phyloP scores from a whole-genome alignment of 2,797 vertebrate genomes.

The Cynodonichthys magdalenae region DNA sequence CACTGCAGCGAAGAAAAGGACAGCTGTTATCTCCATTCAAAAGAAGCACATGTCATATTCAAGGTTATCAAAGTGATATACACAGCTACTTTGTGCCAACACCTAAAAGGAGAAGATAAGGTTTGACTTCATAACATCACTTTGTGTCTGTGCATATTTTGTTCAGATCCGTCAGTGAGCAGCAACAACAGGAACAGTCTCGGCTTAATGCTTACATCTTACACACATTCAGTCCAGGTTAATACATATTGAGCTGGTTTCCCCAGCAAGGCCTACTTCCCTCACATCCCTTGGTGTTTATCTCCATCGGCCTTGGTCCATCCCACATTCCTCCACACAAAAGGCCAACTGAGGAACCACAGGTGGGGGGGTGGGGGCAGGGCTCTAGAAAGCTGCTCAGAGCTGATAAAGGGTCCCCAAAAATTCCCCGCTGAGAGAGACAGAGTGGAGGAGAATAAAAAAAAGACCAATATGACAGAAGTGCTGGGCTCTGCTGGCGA shows the following conservation, averaged over 20 bases:
- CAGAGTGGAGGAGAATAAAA: background rate
- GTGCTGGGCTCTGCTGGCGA: slow-evolving; percentile 59
- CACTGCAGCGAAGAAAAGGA: slow-evolving; percentile 2
- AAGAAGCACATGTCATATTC: slow-evolving; percentile 54
- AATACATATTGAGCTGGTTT: slow-evolving; percentile 60
- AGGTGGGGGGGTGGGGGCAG: slow-evolving; percentile 46
- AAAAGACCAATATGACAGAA: slow-evolving; percentile 59
- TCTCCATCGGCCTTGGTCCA: slow-evolving; percentile 59
- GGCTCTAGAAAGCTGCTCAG: slow-evolving; percentile 66
- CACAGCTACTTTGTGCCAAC: slow-evolving; percentile 55
- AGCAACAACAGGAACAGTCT: slow-evolving; percentile 9
- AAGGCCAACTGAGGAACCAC: slow-evolving; percentile 40
- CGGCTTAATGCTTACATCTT: slow-evolving; percentile 19
- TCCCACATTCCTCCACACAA: slow-evolving; percentile 72
- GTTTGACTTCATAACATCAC: slow-evolving; percentile 22
- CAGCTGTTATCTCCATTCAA: slow-evolving; percentile 50
- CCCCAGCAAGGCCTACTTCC: slow-evolving; percentile 57
- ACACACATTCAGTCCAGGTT: slow-evolving; percentile 64
- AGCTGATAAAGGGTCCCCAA: slow-evolving; percentile 78
- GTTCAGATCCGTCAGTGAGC: slow-evolving; percentile 16
- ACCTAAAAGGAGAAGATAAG: slow-evolving; percentile 56
- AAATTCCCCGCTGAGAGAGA: slow-evolving; percentile 63
- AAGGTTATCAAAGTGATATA: slow-evolving; percentile 65
- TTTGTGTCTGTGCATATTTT: slow-evolving; percentile 45
- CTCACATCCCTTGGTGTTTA: slow-evolving; percentile 61